Conservation (phyloP, 2,888 invertebrate genomes). For the Galeruca laticollis region DNA sequence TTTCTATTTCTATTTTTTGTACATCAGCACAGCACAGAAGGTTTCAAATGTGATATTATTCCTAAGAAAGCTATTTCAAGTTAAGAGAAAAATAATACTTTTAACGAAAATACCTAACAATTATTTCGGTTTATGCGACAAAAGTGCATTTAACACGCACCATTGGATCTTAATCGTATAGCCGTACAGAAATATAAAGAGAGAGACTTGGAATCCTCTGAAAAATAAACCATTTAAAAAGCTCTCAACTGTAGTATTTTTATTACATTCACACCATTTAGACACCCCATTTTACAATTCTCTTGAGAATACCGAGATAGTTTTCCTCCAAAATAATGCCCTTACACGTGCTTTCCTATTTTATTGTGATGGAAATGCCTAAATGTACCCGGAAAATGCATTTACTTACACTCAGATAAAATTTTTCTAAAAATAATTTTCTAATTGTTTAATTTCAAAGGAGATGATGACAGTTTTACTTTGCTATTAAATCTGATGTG, state of each 20-base stretch:
- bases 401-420: slow-evolving; percentile 21
- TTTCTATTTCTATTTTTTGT: too few relatives aligned
- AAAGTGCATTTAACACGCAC: slow-evolving; percentile 16
- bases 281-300: slow-evolving; percentile 30
- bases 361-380: slow-evolving; percentile 28
- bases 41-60: background rate
- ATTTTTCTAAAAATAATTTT: too few relatives aligned
- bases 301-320: slow-evolving; percentile 21
- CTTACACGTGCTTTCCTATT: slow-evolving; percentile 21
- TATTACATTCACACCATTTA: slow-evolving; percentile 34
- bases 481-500: too few relatives aligned
- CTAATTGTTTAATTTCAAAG: too few relatives aligned
- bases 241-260: slow-evolving; percentile 30
- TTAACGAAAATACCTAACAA: background rate
- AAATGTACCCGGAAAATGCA: slow-evolving; percentile 22
- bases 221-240: slow-evolving; percentile 26
- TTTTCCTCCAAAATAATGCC: slow-evolving; percentile 25
- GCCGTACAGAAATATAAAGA: slow-evolving; percentile 6
- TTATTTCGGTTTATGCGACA: slow-evolving; percentile 7
- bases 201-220: slow-evolving; percentile 5
- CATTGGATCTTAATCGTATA: slow-evolving; percentile 17
- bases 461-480: too few relatives aligned
- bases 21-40: too few relatives aligned
- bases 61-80: background rate
- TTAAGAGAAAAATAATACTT: background rate